phyloP scores from a whole-genome alignment of 2,888 invertebrate genomes.

The Lithodes maja region DNA sequence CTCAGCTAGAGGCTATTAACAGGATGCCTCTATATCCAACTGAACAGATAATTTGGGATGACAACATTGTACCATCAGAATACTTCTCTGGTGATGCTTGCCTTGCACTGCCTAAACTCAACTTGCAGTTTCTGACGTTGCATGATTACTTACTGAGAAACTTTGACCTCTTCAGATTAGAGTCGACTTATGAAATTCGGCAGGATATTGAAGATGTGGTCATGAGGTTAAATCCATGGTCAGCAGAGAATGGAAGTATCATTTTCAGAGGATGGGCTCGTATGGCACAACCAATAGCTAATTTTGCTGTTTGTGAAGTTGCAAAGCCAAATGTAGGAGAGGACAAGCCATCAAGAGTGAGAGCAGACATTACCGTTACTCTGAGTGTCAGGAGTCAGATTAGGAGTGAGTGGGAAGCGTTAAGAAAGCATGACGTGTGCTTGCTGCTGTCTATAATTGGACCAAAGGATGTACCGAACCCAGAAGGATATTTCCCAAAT shows the following conservation, averaged over 20 bases:
- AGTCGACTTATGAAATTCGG: constrained; percentile 97
- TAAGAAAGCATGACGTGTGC: constrained; percentile 98
- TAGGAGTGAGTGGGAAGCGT: constrained; percentile 96
- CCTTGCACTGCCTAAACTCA: constrained; percentile 96
- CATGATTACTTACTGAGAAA: constrained; percentile 98
- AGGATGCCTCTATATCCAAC: constrained; percentile 99
- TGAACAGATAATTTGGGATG: constrained; percentile 98
- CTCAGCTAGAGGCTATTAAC: constrained; percentile 95
- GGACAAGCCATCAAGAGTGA: constrained; percentile 94
- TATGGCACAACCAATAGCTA: constrained; percentile 96
- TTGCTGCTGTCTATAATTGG: constrained; percentile 88
- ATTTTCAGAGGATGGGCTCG: constrained; percentile 99
- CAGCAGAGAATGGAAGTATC: constrained; percentile 87
- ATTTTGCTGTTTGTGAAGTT: constrained; percentile 82
- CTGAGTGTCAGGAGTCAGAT: constrained; percentile 93
- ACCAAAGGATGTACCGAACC: constrained; percentile 63
- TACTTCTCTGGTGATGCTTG: constrained; percentile 97
- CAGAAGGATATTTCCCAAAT: constrained; percentile 65
- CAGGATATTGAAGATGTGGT: constrained; percentile 99
- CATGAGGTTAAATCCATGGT: constrained; percentile 95
- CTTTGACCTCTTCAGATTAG: constrained; percentile 96
- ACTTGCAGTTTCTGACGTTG: constrained; percentile 97
- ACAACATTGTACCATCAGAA: constrained; percentile 97
- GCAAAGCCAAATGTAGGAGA: constrained; percentile 82
- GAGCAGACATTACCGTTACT: constrained; percentile 95